Evolutionary conservation across 2,888 invertebrate species (phyloP), one percentile per base, ranked within the genome.

Genomic region (Eledona agricola): DNA sequence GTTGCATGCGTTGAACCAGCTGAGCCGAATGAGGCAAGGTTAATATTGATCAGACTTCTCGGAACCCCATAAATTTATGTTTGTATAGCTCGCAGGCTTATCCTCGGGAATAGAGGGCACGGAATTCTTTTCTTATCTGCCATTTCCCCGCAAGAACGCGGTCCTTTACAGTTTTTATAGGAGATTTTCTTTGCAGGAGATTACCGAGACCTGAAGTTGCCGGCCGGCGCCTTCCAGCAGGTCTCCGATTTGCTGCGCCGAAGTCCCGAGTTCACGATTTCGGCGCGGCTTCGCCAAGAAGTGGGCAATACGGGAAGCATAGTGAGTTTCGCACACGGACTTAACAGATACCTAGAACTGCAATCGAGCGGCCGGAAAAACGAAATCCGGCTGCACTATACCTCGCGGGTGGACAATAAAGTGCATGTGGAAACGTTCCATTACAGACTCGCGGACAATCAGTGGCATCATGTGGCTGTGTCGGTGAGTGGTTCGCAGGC

Each of bases 301-400:
- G 85, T 85, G 63, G 85, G 86, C 68, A 92, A 91, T 80, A 86
- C 88, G 59, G 92, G 91, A 72, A 87, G 90, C 64, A 88, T 92
- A 67, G 80, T 92, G 66, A 88, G 90, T 68, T 89, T 92, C 79
- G 88, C 89, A 57, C 87, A 87, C 77, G 90, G 89, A 71, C 83
- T 84, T 77, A 87, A 87, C 81, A 87, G 93, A 82, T 56, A 56
- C 43, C 82, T 93, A 81, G 93, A 94, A 82, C 83, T 94, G 78
- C 92, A 93, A 81, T 93, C 92, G 74, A 91, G 90, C 78, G 93
- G 93, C 64, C 84, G 91, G 60, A 87, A 88, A 71, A 88, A 92
- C 77, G 93, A 93, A 79, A 85, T 92, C 72, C 85, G 92, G 64
- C 81, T 92, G 74, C 90, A 90, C 79, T 92, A 91, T 78, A 85